Evolutionary conservation across 2,888 invertebrate genomes (phyloP), one percentile per base, ranked within the genome.

Genomic region (Lacanobia oleracea): DNA sequence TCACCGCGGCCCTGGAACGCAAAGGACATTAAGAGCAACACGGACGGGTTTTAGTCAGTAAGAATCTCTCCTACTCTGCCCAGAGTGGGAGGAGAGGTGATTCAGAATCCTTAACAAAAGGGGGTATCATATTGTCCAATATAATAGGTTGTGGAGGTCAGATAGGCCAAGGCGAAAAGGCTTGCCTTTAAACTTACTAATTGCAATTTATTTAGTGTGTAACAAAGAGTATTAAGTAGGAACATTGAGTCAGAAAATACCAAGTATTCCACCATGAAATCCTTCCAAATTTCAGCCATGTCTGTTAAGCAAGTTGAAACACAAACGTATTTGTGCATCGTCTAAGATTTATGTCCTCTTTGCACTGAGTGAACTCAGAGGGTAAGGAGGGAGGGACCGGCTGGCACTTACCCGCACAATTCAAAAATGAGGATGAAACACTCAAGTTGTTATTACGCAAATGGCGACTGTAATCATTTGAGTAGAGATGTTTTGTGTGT

Each of bases 281-380:
- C 45, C 16, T 45, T 50, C 48, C 57, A 57, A 56, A 60, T 54
- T 43, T 60, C 67, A 77, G 64, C 56, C 57, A 8, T 67, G 57
- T 65, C 60, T 51, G 37, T 62, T 54, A 51, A 67, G 76, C 16
- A 53, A 50, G 63, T 48, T 66, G 66, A 66, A 62, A 72, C 59
- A 76, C 69, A 81, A 71, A 79, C 67, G 75, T 79, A 64, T 67
- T 18, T 59, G 66, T 76, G 81, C 80, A 80, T 21, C 7, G 66
- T 57, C 67, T 54, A 67, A 60, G 61, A 79, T 79, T 75, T 79
- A 79, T 79, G 56, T 67, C 66, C 79, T 79, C 79, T 75, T 64
- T 70, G 75, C 64, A 62, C 72, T 57, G 40, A 75, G 70, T 60
- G 60, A 75, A 75, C 66, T 43, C 21, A 1, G 48, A 40, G 64